Evolutionary conservation across 2,113 vertebrate genomes (phyloP).

Genomic region (Sylvilagus bachmani): DNA sequence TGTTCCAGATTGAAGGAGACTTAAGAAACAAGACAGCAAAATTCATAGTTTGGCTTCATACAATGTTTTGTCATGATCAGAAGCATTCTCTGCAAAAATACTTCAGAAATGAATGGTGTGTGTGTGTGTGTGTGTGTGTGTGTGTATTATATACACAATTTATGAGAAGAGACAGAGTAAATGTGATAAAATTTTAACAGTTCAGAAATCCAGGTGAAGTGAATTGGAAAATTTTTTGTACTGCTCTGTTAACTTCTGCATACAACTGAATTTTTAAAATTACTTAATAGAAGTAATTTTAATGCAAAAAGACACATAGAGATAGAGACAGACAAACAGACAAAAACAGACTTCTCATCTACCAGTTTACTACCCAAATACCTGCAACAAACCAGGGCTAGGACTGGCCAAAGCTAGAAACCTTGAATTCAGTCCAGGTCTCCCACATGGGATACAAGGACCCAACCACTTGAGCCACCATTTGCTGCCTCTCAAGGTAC

Average conservation of each 20-base stretch:
- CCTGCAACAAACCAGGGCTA: too few species aligned
- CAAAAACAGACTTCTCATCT: too few species aligned
- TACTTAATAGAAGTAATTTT: too few species aligned
- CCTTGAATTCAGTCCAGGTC: too few species aligned
- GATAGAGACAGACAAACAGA: too few species aligned
- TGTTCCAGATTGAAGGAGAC: background rate
- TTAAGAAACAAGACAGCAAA: background rate
- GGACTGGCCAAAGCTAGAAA: too few species aligned
- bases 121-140: background rate
- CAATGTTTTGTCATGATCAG: background rate
- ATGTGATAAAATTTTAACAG: background rate
- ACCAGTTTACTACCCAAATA: too few species aligned
- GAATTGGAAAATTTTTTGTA: background rate
- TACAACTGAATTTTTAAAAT: background rate
- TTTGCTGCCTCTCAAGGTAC: too few species aligned
- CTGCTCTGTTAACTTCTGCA: background rate
- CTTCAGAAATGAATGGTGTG: background rate
- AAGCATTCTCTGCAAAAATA: background rate
- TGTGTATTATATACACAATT: background rate
- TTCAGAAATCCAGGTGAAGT: background rate
- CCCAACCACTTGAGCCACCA: too few species aligned
- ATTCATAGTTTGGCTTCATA: background rate
- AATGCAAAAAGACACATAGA: too few species aligned
- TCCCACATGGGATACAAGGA: too few species aligned
- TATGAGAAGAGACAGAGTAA: background rate